A percentile compares a stretch with the other conserved stretches of the same genome.
These are phyloP conservation scores for Meiosimyza decipiens DNA, from an alignment of 2,888 invertebrate genomes.

Conservation along the genomic window DNA sequence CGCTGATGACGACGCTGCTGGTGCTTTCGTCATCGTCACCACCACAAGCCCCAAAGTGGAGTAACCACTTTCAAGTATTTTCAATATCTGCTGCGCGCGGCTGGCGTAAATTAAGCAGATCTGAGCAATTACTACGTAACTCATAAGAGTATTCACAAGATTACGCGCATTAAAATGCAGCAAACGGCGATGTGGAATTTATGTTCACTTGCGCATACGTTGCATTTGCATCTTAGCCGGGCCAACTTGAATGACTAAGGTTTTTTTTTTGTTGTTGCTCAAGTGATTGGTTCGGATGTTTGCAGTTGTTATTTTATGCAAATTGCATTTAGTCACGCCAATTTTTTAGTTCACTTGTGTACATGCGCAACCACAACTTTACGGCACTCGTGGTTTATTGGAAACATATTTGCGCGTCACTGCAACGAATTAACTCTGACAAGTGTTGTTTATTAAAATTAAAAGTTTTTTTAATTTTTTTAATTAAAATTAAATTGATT, in stretches of 20 bases:
- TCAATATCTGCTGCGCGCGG: neutral
- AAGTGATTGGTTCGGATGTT: no score
- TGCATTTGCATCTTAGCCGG: neutral
- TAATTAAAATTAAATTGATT: slow-evolving; percentile 9
- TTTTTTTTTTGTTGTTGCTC: neutral
- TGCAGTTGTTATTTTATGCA: neutral
- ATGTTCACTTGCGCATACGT: slow-evolving; percentile 1
- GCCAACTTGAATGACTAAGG: slow-evolving; percentile 8
- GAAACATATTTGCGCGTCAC: neutral
- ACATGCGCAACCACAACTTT: neutral
- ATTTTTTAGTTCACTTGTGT: neutral
- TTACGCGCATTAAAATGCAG: neutral
- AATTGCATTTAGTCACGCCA: neutral
- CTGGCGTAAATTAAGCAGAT: neutral
- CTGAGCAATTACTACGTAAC: neutral
- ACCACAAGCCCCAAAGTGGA: neutral
- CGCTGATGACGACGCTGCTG: neutral
- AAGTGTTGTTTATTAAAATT: neutral
- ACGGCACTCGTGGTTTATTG: neutral
- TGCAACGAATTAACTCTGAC: neutral
- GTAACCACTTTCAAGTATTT: slow-evolving; percentile 7
- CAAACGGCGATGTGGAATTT: neutral
- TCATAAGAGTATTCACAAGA: neutral
- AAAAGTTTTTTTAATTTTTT: neutral
- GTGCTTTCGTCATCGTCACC: neutral